phyloP scores from a whole-genome alignment of 2,888 invertebrate species.

The Ophonus ardosiacus region DNA sequence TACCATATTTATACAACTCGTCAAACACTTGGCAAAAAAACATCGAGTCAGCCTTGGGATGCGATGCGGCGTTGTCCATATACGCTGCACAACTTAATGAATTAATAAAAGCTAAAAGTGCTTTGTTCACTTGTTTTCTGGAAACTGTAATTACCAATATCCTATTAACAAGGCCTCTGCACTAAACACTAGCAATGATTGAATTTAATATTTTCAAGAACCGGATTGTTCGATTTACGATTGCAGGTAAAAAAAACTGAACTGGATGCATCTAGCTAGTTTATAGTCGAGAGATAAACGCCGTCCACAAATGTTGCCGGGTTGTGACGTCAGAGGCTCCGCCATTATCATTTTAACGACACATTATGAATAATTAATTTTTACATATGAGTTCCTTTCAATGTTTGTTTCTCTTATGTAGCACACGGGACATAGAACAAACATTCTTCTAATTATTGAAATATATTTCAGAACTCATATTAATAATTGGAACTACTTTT shows the following conservation, averaged over 20 bases:
- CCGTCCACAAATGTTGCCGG: not conserved
- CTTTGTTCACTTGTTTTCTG: slow-evolving; percentile 53
- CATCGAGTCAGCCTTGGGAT: slow-evolving; percentile 28
- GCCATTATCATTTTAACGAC: not conserved
- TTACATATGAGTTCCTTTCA: not conserved
- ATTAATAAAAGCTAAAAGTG: slow-evolving; percentile 56
- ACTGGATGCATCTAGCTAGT: not conserved
- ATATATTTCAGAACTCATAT: no score
- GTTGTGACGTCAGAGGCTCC: not conserved
- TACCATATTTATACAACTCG: slow-evolving; percentile 64
- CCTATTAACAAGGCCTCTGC: slow-evolving; percentile 46
- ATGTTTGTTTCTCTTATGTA: not conserved
- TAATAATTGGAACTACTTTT: no score
- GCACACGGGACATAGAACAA: not conserved
- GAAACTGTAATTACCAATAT: slow-evolving; percentile 58
- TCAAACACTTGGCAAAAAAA: slow-evolving; percentile 57
- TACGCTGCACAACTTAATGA: slow-evolving; percentile 53
- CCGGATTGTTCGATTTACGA: slow-evolving; percentile 46
- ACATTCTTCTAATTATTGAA: no score
- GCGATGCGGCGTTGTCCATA: slow-evolving; percentile 33
- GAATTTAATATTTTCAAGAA: slow-evolving; percentile 59
- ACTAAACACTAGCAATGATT: slow-evolving; percentile 30
- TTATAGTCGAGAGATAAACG: not conserved
- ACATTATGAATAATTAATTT: not conserved
- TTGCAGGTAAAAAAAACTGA: slow-evolving; percentile 24